These are phyloP conservation scores for Atopsyche davidsoni DNA, from an alignment of 1,140 invertebrate species.

Conservation along the genomic window DNA sequence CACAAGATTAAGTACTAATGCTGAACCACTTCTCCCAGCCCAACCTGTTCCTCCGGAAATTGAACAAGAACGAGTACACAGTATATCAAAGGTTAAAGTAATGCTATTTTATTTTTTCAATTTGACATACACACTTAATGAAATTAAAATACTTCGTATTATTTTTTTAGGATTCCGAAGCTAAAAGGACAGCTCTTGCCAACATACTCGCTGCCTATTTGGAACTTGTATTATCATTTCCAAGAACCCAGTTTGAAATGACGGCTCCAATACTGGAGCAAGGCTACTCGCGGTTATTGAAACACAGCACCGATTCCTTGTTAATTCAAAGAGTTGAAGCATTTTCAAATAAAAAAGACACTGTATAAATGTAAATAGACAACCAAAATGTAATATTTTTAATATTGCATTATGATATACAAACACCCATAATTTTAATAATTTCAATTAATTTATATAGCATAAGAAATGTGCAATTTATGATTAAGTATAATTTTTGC, in stretches of 20 bases:
- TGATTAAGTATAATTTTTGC: too few relatives aligned
- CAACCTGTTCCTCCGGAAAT: conserved; percentile 63
- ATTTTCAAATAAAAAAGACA: conserved; percentile 28
- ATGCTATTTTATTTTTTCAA: not conserved
- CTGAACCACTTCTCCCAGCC: conserved; percentile 46
- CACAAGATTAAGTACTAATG: conserved; percentile 13
- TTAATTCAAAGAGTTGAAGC: conserved; percentile 37
- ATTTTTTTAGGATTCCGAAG: conserved; percentile 48
- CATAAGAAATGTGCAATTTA: too few relatives aligned
- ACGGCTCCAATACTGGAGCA: conserved; percentile 47
- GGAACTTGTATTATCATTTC: conserved; percentile 51
- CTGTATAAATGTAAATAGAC: conserved; percentile 16
- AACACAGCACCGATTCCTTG: conserved; percentile 45
- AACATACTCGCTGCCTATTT: conserved; percentile 56
- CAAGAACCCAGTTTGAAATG: conserved; percentile 48
- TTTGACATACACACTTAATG: not conserved
- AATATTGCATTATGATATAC: too few relatives aligned
- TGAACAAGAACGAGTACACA: conserved; percentile 66
- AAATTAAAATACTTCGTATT: conserved; percentile 8
- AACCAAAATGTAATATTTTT: too few relatives aligned
- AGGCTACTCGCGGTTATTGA: conserved; percentile 50
- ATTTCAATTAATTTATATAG: too few relatives aligned
- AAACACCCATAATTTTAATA: too few relatives aligned
- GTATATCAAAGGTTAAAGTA: conserved; percentile 68
- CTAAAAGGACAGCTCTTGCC: conserved; percentile 49